Percentiles rank a stretch among this genome's conserved stretches.
These are phyloP conservation scores for Daphoenositta chrysoptera DNA, from an alignment of 2,113 vertebrate species.

Conservation along the genomic window DNA sequence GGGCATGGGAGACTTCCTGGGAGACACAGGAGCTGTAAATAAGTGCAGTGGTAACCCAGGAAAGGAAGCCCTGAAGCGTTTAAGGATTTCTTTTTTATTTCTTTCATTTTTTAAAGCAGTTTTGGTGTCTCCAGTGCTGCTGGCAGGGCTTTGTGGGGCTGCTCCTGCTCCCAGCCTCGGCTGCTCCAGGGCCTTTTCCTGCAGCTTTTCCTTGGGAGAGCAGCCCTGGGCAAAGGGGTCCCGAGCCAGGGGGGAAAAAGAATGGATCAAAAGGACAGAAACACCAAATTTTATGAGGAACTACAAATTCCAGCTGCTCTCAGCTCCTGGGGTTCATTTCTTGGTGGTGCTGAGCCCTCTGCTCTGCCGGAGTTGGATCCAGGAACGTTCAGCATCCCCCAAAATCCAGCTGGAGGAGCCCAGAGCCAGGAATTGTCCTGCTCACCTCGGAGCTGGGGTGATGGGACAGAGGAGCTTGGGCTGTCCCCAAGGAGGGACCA, in stretches of 20 bases:
- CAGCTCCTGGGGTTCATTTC: neutral
- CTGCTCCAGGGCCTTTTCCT: neutral
- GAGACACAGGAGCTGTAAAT: neutral
- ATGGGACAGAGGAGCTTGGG: neutral
- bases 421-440: neutral
- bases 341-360: neutral
- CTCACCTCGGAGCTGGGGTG: neutral
- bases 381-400: neutral
- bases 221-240: neutral
- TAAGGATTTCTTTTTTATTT: neutral
- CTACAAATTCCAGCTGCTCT: neutral
- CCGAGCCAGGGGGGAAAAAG: neutral
- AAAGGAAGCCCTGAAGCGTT: neutral
- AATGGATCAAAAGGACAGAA: neutral
- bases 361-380: rapidly evolving
- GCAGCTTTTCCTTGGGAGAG: neutral
- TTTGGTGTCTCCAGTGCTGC: neutral
- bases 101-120: neutral
- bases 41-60: neutral
- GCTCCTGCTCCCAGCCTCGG: neutral
- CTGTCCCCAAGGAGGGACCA: neutral
- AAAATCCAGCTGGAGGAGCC: neutral
- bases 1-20: neutral
- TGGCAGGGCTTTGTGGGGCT: neutral
- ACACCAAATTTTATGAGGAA: rapidly evolving